phyloP scores from a whole-genome alignment of 2,797 vertebrate species.

The Myoxocephalus aenaeus region DNA sequence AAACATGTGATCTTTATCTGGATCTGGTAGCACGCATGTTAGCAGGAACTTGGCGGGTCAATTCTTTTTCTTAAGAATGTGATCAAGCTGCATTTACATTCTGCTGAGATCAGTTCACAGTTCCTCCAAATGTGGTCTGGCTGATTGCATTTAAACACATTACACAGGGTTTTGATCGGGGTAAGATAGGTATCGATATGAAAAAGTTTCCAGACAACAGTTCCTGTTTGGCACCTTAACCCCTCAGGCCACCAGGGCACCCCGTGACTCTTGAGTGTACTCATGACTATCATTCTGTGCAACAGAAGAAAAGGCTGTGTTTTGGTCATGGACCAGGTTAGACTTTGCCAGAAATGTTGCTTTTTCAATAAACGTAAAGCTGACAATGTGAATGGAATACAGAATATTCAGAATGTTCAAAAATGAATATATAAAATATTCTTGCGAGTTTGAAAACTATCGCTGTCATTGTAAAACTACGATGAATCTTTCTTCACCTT shows the following conservation, averaged over 20 bases:
- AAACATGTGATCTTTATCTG: conserved; percentile 34
- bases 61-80: not conserved
- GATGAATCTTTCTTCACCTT: conserved; percentile 1
- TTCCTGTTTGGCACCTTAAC: not conserved
- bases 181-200: not conserved
- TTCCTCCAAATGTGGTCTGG: not conserved
- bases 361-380: not conserved
- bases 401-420: not conserved
- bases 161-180: not conserved
- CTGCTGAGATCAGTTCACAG: not conserved
- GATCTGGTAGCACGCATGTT: not conserved
- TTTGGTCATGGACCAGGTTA: not conserved
- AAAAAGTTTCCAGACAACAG: not conserved
- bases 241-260: not conserved
- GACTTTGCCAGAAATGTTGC: not conserved
- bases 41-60: not conserved
- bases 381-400: not conserved
- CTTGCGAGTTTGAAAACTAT: not conserved
- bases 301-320: not conserved
- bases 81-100: not conserved
- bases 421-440: not conserved
- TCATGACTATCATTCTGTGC: not conserved
- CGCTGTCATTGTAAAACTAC: not conserved
- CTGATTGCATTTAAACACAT: not conserved
- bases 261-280: not conserved